Base-by-base conservation (phyloP, 2,113 vertebrate genomes). In the Dasyornis broadbenti region DNA sequence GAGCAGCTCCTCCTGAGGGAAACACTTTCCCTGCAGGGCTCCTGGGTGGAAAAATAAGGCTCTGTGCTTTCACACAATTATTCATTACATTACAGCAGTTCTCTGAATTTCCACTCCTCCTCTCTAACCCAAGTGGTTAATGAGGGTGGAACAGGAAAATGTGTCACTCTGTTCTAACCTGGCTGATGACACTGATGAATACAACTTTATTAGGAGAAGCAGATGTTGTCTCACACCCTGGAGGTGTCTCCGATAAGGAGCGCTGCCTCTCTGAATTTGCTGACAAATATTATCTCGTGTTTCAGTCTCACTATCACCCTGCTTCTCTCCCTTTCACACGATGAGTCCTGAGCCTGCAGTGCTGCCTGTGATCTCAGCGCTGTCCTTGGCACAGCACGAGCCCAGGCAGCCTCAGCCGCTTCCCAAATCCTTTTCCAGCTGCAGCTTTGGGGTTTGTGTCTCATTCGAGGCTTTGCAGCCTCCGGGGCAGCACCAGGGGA, bases 11-110 rank as follows among this genome's bases (percentile, higher is more conserved):
- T 70, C 37, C 45, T 39, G 15, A 57, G 10, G 21, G 28, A 28
- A 88, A n/a, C 33, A 0, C 20, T 28, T 27, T 42, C 63, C 14
- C 21, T 61, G 28, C 33, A 40, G 28, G 13, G 4, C 7, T 57
- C 27, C 61, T 60, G 61, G n/a, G 1, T 69, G 45, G 80, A 37
- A 53, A 86, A 86, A 42, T 2, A 44, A 0, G 2, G 17, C 37
- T 57, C n/a, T 24, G 0, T 60, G 20, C 40, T 37, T 79, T 30
- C 54, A 52, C 2, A 35, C 10, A 50, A 17, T 33, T 9, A 68
- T 52, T 27, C 22, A 60, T 52, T 10, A 18, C 27, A 18, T 33
- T 2, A 0, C 0, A 3, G 11, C 3, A 52, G 37, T 52, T 5
- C 27, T 19, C 72, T 37, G 4, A 13, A 33, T 54, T 77, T 91